Evolutionary conservation across 2,888 invertebrate species (phyloP).

Genomic region (Drosophila nigricruria): DNA sequence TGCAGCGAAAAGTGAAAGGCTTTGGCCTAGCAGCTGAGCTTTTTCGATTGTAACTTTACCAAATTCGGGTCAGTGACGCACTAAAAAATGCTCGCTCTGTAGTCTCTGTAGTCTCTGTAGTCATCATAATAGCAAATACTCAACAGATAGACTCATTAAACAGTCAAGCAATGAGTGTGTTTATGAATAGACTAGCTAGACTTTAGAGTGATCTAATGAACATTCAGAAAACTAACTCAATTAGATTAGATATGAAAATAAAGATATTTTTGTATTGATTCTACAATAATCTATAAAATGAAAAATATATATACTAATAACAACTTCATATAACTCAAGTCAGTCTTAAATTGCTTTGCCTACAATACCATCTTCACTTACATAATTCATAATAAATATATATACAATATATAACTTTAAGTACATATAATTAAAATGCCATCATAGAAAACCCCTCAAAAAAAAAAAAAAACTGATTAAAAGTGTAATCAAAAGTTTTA

Average conservation of each 20-base stretch:
- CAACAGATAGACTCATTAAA: constrained; percentile 24
- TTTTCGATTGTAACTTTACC: constrained; percentile 35
- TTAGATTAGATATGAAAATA: background rate
- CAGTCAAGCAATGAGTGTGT: background rate
- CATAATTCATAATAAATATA: constrained; percentile 2
- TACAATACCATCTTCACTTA: background rate
- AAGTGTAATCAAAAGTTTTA: constrained; percentile 1
- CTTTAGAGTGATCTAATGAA: too few species aligned
- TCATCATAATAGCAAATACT: constrained; percentile 23
- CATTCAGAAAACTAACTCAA: background rate
- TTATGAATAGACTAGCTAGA: background rate
- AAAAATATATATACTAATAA: background rate
- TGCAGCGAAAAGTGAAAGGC: constrained; percentile 75
- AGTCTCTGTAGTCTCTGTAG: constrained; percentile 2
- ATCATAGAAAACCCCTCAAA: background rate
- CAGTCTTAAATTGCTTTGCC: background rate
- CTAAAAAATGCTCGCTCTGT: constrained; percentile 51
- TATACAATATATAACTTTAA: background rate
- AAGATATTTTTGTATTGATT: too few species aligned
- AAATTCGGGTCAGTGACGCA: constrained; percentile 78
- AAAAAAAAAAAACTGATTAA: constrained; percentile 11
- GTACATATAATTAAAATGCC: constrained; percentile 11
- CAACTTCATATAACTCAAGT: background rate
- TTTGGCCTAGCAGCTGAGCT: constrained; percentile 37
- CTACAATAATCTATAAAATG: too few species aligned